Conservation (phyloP, 92 coral and sea anemone species). For the Parazoanthus swiftii region DNA sequence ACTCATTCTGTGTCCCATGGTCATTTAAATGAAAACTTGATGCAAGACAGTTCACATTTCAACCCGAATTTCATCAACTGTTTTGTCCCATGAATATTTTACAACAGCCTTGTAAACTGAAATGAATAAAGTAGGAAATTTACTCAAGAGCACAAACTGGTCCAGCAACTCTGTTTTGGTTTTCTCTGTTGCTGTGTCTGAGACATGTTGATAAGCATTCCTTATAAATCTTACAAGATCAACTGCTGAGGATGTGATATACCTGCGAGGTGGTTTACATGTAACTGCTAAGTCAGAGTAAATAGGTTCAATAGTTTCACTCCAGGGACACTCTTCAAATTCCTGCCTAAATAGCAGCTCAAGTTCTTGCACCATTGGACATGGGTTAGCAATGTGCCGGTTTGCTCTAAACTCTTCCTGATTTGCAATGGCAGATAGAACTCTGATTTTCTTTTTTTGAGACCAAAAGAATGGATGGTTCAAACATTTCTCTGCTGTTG, state of each 20-base stretch:
- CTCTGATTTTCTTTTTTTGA: background rate
- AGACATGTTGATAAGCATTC: constrained; percentile 24
- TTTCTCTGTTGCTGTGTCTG: background rate
- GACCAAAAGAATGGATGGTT: constrained; percentile 35
- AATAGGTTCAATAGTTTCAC: background rate
- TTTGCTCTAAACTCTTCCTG: constrained; percentile 14
- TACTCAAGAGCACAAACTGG: background rate
- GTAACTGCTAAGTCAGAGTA: background rate
- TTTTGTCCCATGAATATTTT: constrained; percentile 19
- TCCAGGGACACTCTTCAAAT: constrained; percentile 9
- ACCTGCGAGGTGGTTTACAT: background rate
- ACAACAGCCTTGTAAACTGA: constrained; percentile 16
- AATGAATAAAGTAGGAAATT: constrained; percentile 12
- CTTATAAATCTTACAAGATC: constrained; percentile 30
- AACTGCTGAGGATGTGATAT: background rate
- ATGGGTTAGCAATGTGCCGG: background rate
- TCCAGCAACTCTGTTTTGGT: background rate
- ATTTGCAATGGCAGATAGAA: constrained; percentile 27
- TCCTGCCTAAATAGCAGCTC: background rate
- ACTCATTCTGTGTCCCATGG: too few species aligned
- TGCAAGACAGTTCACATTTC: too few species aligned
- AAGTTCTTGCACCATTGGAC: background rate
- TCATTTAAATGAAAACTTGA: too few species aligned
- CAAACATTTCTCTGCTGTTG: constrained; percentile 15
- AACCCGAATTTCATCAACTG: background rate